A percentile compares a stretch with the other conserved stretches of the same genome.
phyloP scores from a whole-genome alignment of 2,888 invertebrate species.

The Ophion ellenae region DNA sequence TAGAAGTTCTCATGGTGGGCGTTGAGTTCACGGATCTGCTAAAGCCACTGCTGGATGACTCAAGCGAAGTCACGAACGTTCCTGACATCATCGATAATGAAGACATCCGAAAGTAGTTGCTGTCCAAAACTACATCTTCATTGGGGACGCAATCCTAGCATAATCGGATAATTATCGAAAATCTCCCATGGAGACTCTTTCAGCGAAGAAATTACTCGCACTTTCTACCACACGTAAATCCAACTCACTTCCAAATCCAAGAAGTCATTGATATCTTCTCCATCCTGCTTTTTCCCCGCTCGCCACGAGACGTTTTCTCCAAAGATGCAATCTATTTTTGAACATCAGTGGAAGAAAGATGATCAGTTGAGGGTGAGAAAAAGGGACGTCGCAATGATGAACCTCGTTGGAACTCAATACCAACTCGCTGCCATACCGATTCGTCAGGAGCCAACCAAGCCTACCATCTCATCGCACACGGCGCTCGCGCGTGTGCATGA shows the following conservation, averaged over 20 bases:
- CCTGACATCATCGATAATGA: constrained; percentile 56
- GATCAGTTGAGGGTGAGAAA: neutral
- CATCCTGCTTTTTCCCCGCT: neutral
- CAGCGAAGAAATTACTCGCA: constrained; percentile 20
- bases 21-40: constrained; percentile 25
- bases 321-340: too few relatives aligned
- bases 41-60: constrained; percentile 34
- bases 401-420: constrained; percentile 15
- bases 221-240: constrained; percentile 4
- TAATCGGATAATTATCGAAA: constrained; percentile 46
- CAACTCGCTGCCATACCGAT: constrained; percentile 7
- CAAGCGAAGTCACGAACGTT: constrained; percentile 28
- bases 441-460: constrained; percentile 30
- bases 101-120: constrained; percentile 52
- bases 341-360: too few relatives aligned
- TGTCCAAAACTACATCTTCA: constrained; percentile 21
- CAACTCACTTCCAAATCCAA: neutral
- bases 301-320: too few relatives aligned
- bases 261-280: neutral
- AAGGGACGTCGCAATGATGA: neutral
- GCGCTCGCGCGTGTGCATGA: constrained; percentile 61
- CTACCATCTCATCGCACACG: constrained; percentile 46
- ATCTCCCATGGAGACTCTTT: constrained; percentile 25
- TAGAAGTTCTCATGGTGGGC: constrained; percentile 27
- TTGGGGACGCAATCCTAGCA: neutral